Evolutionary conservation across 2,797 vertebrate species (phyloP), one percentile per base, ranked within the genome.

Genomic region (Steatocranus sp.): DNA sequence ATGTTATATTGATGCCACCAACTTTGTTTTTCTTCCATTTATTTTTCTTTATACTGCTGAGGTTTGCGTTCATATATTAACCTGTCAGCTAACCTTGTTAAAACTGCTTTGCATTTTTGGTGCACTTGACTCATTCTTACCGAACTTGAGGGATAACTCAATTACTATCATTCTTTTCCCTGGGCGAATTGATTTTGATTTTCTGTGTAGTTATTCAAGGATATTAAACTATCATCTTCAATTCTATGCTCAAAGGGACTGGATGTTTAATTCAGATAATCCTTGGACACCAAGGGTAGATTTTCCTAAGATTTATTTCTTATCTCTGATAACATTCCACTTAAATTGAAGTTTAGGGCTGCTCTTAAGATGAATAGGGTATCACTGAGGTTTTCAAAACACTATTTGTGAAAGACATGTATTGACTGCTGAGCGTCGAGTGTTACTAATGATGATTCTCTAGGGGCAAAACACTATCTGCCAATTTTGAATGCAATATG

Each of bases 401-500:
- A 80, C 87, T 83, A 83, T 93, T 90, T 89, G 86, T 76, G 82
- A 80, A 84, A 88, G 92, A 86, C 88, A 89, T 87, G 88, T 86
- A 89, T 92, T 92, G 92, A 92, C 88, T 91, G 87, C 87, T 82
- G 90, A 93, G 93, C 78, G 78, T 82, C 41, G 83, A 94, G 86
- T 91, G 91, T 94, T 93, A 92, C 94, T 95, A 95, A 95, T 95
- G 93, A 94, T 82, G 81, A 93, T 95, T 93, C 93, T 93, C 92
- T 53, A 11, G 87, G 89, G 91, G 86, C 87, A 90, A 94, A 94
- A 91, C 90, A 92, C 92, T 93, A 88, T 93, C 91, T 93, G 88
- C 87, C 91, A 90, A 89, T 89, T 93, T 79, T 90, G 83, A 88
- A 83, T 85, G 87, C 36, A 70, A 89, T 86, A 89, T 86, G 90